Base-by-base conservation (phyloP, 2,888 invertebrate species). In the Sisyra terminalis region DNA sequence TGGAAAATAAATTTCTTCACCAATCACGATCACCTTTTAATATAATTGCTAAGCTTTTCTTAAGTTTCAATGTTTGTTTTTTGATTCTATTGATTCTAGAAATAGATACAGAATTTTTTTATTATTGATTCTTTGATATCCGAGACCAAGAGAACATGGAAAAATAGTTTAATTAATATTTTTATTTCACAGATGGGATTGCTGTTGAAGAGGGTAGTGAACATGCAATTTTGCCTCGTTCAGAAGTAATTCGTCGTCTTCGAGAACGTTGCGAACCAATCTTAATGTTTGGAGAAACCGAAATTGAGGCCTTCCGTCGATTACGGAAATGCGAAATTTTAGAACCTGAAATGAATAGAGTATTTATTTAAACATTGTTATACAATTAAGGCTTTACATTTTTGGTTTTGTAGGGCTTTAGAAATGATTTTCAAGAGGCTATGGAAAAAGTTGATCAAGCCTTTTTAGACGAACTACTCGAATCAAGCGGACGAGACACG, bases 391-490 rank as follows among this genome's bases (percentile, higher is more conserved):
- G 8, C 13, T 35, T 8, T 14, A 14, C 35, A 35, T 15, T 15
- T 11, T 6, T 15, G 40, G 36, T 48, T 36, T 48, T 51, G 47
- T 56, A 79, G 75, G 97, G 97, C 31, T 81, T 93, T 52, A 72
- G 94, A 54, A 98, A 98, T 70, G 98, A 98, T 65, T 93, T 98
- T 57, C 94, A 96, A 72, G 92, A 93, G 61, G 98, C 98, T 17
- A 81, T 98, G 85, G 94, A 96, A 49, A 81, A 92, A 64, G 96
- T 97, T 1, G 97, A 98, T 63, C 85, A 94, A 61, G 94, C 88
- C 6, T 94, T 93, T 61, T 66, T 94, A 35, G 83, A 93, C 62
- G 94, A 96, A 67, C 78, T 96, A 52, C 69, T 85, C 57, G 68
- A 78, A 50, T 67, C 74, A 53, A 66, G 75, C 46, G 61, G 67